Percentiles rank a stretch among this genome's conserved stretches.
Conservation (phyloP, 2,113 vertebrate species). For the Oryzias celebensis region DNA sequence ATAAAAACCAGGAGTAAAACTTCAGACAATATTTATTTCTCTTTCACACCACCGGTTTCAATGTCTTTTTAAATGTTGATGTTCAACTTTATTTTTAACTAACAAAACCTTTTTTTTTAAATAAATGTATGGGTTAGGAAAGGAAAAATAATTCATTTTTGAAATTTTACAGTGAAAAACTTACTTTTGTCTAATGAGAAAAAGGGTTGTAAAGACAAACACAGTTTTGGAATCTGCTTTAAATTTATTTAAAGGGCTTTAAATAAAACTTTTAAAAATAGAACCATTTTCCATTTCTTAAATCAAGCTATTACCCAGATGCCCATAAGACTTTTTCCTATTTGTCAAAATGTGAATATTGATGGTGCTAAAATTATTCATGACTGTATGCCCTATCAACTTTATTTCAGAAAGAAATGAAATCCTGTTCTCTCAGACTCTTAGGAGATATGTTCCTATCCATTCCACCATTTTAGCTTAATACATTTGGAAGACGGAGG, state of each 20-base stretch:
- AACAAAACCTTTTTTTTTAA: no score
- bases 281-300: conserved; percentile 1
- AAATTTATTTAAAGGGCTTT: conserved; percentile 5
- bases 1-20: no score
- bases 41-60: no score
- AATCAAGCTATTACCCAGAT: conserved; percentile 47
- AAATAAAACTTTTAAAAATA: conserved; percentile 25
- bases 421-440: conserved; percentile 63
- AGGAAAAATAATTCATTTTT: no score
- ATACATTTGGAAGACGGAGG: conserved; percentile 45
- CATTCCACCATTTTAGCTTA: conserved; percentile 58
- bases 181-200: no score
- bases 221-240: no score
- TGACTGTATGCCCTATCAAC: conserved; percentile 54
- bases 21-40: no score
- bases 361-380: conserved; percentile 66
- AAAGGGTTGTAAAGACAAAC: no score
- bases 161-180: no score
- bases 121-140: no score
- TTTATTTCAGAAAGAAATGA: conserved; percentile 68
- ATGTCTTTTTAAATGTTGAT: no score
- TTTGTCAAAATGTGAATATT: conserved; percentile 71
- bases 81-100: no score
- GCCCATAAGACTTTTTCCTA: conserved; percentile 59
- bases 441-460: conserved; percentile 57